Evolutionary conservation across 1,140 invertebrate genomes (phyloP).

Genomic region (Drosophila pectinifera): DNA sequence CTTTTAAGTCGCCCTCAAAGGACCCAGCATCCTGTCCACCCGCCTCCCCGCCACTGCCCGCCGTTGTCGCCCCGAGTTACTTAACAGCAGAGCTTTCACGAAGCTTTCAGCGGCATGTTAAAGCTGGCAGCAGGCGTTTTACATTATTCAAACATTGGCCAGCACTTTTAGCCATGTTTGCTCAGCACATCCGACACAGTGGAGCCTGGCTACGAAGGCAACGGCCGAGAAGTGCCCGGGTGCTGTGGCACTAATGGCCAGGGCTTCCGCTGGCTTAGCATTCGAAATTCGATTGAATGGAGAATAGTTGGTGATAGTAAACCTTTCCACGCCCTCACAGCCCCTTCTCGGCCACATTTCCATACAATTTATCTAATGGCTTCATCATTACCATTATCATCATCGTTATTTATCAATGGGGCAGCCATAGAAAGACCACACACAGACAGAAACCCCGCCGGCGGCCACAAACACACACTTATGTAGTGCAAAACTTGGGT

Average conservation of each 20-base stretch:
- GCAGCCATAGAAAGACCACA: slow-evolving; percentile 67
- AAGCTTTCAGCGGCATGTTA: slow-evolving; percentile 78
- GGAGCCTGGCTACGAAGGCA: slow-evolving; percentile 1
- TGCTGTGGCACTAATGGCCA: slow-evolving; percentile 4
- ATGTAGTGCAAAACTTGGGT: slow-evolving; percentile 43
- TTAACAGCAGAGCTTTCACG: slow-evolving; percentile 73
- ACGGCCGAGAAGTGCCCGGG: not conserved
- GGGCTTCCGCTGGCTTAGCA: slow-evolving; percentile 11
- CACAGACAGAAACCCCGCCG: slow-evolving; percentile 21
- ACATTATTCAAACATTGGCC: slow-evolving; percentile 75
- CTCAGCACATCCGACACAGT: slow-evolving; percentile 31
- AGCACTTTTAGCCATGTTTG: slow-evolving; percentile 66
- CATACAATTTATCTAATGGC: slow-evolving; percentile 35
- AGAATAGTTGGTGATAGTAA: not conserved
- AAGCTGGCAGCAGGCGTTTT: slow-evolving; percentile 54
- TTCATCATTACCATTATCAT: slow-evolving; percentile 31
- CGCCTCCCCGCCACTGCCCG: not conserved
- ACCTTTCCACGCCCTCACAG: not conserved
- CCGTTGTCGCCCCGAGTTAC: slow-evolving; percentile 7
- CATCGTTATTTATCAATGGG: slow-evolving; percentile 45
- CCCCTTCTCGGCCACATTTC: slow-evolving; percentile 9
- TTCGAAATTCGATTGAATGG: slow-evolving; percentile 3
- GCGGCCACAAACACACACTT: slow-evolving; percentile 49
- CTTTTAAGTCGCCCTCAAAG: slow-evolving; percentile 71
- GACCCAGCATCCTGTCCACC: slow-evolving; percentile 9